phyloP scores from a whole-genome alignment of 2,797 vertebrate genomes.

The Mus minutoides region DNA sequence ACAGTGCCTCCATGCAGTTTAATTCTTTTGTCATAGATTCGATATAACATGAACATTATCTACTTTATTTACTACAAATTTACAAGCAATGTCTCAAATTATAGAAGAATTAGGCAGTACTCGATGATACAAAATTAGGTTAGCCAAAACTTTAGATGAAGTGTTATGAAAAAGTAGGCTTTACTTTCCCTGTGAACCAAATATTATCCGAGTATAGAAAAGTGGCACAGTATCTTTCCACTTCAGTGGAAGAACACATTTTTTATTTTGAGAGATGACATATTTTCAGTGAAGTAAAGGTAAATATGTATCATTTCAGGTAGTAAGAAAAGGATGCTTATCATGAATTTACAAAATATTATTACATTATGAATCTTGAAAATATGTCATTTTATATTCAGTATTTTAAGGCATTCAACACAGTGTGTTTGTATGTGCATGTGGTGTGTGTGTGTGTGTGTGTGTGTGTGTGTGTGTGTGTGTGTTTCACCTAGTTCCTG shows the following conservation, averaged over 20 bases:
- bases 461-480: not conserved
- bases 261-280: not conserved
- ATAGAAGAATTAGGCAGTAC: not conserved
- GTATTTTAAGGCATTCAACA: not conserved
- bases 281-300: not conserved
- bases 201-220: not conserved
- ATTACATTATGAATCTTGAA: conserved; percentile 47
- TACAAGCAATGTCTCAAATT: not conserved
- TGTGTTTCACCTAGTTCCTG: not conserved
- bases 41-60: not conserved
- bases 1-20: not conserved
- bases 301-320: not conserved
- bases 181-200: not conserved
- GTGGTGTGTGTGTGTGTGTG: no score
- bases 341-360: conserved; percentile 50
- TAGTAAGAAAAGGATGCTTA: not conserved
- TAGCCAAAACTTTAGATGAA: not conserved
- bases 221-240: not conserved
- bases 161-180: not conserved
- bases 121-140: not conserved
- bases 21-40: not conserved
- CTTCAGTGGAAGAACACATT: not conserved
- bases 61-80: not conserved
- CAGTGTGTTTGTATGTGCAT: not conserved
- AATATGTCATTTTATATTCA: conserved; percentile 14